Conservation (phyloP, 2,797 vertebrate species). For the Rallus crepitans region DNA sequence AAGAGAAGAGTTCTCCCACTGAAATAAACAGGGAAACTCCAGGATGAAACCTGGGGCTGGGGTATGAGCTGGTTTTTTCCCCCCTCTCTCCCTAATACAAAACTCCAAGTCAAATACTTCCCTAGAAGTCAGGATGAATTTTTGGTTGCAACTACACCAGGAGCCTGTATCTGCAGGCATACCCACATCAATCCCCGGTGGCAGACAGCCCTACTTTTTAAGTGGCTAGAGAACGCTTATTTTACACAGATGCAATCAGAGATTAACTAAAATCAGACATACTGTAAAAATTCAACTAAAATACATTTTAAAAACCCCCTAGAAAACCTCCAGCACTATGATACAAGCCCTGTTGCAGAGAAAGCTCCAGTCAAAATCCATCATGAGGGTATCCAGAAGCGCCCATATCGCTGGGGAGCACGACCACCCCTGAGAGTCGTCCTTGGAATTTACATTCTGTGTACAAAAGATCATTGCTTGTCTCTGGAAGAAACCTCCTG, state of each 20-base stretch:
- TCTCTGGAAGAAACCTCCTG: background rate
- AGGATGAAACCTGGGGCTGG: background rate
- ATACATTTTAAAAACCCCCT: background rate
- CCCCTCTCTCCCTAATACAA: background rate
- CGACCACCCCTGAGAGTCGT: background rate
- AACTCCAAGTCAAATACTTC: background rate
- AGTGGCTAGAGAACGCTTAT: accelerated
- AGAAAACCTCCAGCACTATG: background rate
- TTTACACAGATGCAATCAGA: background rate
- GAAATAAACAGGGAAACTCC: background rate
- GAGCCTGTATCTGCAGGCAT: background rate
- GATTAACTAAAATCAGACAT: background rate
- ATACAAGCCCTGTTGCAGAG: background rate
- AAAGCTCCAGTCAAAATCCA: background rate
- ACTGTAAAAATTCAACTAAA: accelerated
- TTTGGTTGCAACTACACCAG: background rate
- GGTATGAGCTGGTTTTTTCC: background rate
- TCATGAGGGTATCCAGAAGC: accelerated
- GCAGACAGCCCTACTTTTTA: background rate
- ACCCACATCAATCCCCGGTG: background rate
- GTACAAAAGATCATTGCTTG: background rate
- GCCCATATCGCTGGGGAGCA: background rate
- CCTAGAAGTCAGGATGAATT: background rate
- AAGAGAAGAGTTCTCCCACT: background rate
- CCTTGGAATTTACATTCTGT: background rate